Conservation (phyloP, 2,113 vertebrate species). For the Okapia johnstoni region DNA sequence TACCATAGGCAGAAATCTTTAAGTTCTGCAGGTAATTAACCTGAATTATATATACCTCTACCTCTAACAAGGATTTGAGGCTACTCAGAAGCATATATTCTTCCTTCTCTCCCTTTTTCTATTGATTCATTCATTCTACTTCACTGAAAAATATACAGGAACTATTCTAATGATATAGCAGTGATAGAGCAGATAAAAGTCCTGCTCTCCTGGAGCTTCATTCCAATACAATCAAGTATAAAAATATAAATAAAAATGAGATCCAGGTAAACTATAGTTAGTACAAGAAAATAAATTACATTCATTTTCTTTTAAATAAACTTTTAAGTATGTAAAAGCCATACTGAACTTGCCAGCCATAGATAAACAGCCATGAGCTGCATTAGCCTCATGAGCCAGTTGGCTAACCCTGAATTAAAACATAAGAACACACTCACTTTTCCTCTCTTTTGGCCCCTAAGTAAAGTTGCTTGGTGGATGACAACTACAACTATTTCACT, state of each 20-base stretch:
- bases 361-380: not conserved
- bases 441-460: not conserved
- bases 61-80: not conserved
- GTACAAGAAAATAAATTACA: not conserved
- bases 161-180: not conserved
- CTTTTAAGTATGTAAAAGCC: not conserved
- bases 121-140: not conserved
- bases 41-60: not conserved
- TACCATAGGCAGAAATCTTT: not conserved
- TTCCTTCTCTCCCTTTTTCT: not conserved
- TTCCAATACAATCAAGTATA: not conserved
- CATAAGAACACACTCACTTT: not conserved
- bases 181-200: not conserved
- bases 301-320: not conserved
- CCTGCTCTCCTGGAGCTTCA: not conserved
- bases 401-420: not conserved
- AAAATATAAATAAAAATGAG: slow-evolving; percentile 12
- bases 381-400: not conserved
- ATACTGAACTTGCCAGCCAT: not conserved
- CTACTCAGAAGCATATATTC: not conserved
- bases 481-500: not conserved
- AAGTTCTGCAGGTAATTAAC: not conserved
- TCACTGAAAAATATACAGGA: not conserved
- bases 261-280: not conserved
- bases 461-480: not conserved